Evolutionary conservation across 2,888 invertebrate species (phyloP), one percentile per base, ranked within the genome.

Genomic region (Heliconius hortense): DNA sequence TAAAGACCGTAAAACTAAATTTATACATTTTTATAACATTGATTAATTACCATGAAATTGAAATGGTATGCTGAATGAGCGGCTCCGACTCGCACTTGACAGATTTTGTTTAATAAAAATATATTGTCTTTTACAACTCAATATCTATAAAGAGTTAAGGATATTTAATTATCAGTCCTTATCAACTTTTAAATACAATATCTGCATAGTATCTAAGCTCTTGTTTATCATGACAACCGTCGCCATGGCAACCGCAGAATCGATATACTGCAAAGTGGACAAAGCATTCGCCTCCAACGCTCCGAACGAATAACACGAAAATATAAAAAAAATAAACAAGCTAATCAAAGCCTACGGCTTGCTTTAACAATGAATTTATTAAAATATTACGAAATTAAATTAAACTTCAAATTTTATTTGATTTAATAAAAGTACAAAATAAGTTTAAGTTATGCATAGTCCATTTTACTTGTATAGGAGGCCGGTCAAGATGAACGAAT

Each of bases 401-500:
- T 31, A 62, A 43, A 26, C 8, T 62, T 21, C 43, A 26, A 8
- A 5, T 39, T 4, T 39, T 60, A 3, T 71, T 71, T 62, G 2
- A 24, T 62, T 62, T 60, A 62, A 26, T 43, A 21, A 59, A 71
- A 70, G 18, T 60, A 56, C 56, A 18, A 15, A n/a, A 56, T 35
- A 69, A 69, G 35, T 75, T 80, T 74, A 70, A 77, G 82, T 77
- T 75, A 84, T 85, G 84, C 83, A 77, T 76, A 80, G 75, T 59
- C 76, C 88, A 68, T 88, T 89, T 81, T 89, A 87, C 85, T 85
- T 88, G 77, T 89, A 84, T 82, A 93, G 94, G 85, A 83, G 93
- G 76, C 93, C 93, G n/a, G 85, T 85, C 31, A 94, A 93, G 82
- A 89, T 94, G 89, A 89, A 85, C 72, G 94, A 94, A 4, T 94